Evolutionary conservation across 2,888 invertebrate species (phyloP).

Genomic region (Hyalella azteca): DNA sequence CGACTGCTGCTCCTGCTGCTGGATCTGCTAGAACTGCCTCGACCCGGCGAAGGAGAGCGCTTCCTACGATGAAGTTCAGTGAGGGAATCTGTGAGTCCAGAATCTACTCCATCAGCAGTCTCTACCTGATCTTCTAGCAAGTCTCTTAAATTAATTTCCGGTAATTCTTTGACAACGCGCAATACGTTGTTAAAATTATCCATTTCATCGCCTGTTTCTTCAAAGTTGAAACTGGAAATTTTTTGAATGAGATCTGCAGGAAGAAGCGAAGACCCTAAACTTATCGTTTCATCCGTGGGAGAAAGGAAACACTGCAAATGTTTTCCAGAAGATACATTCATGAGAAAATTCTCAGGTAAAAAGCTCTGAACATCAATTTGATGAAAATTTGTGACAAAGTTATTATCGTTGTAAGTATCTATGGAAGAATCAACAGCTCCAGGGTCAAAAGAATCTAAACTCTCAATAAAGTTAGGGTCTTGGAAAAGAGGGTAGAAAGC

Average conservation of each 20-base stretch:
- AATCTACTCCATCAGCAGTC: background rate
- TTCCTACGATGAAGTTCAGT: background rate
- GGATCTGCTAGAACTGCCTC: slow-evolving; percentile 2
- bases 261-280: background rate
- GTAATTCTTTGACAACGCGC: background rate
- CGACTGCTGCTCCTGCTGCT: background rate
- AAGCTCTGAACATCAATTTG: background rate
- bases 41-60: background rate
- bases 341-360: background rate
- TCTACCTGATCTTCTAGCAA: background rate
- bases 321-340: background rate
- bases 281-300: background rate
- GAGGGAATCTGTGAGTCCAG: background rate
- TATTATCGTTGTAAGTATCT: background rate
- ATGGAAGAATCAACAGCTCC: background rate
- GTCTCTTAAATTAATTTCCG: background rate
- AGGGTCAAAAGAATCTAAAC: background rate
- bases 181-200: background rate
- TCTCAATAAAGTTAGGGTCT: background rate
- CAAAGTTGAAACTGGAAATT: background rate
- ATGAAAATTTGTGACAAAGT: background rate
- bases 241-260: background rate
- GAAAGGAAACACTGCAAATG: background rate
- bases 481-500: background rate
- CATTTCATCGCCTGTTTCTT: background rate